phyloP scores from a whole-genome alignment of 2,113 vertebrate genomes.

The Actinemys pallida region DNA sequence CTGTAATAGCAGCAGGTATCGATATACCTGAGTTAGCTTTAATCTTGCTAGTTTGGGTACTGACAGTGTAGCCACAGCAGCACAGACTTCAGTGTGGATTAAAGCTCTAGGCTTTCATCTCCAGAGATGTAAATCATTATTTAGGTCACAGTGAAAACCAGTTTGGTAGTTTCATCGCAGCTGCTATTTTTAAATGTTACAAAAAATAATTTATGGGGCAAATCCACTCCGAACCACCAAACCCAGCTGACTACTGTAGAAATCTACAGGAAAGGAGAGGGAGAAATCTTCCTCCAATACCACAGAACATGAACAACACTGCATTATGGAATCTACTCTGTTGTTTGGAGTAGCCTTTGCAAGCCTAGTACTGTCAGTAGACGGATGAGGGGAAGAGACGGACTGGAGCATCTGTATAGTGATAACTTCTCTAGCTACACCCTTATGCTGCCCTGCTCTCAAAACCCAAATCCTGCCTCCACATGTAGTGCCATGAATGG shows the following conservation, averaged over 20 bases:
- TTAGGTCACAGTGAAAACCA: not conserved
- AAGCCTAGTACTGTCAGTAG: not conserved
- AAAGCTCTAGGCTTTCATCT: not conserved
- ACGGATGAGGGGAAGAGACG: not conserved
- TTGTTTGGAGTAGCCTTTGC: not conserved
- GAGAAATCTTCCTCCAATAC: not conserved
- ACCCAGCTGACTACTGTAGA: not conserved
- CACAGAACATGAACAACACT: not conserved
- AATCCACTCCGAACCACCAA: not conserved
- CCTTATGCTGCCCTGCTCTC: not conserved
- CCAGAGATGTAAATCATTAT: not conserved
- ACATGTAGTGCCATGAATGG: not conserved
- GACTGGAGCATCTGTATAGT: not conserved
- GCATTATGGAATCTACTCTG: not conserved
- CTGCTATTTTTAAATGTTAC: not conserved
- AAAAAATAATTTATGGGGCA: not conserved
- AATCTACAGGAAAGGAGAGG: not conserved
- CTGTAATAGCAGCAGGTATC: not conserved
- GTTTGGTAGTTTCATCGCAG: not conserved
- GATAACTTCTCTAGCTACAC: not conserved
- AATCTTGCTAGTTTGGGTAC: not conserved
- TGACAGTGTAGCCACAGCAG: not conserved
- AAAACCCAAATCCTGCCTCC: not conserved
- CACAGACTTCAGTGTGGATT: not conserved
- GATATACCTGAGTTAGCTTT: not conserved